Conservation (phyloP, 2,113 vertebrate species). For the Lycaon pictus region DNA sequence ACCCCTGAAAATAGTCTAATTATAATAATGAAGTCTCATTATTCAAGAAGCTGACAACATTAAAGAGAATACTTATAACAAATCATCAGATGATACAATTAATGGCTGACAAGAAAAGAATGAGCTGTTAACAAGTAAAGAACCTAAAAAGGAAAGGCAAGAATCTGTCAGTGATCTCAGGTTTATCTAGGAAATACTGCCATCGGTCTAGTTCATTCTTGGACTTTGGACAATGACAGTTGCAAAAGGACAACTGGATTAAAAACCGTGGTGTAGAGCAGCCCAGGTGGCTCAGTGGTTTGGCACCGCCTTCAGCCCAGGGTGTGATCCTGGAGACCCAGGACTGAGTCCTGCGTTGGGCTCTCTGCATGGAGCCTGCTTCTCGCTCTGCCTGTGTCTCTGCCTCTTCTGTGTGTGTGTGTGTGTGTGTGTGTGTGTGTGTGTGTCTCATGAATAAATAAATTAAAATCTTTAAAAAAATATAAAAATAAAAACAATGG, state of each 20-base stretch:
- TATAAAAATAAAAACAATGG: not conserved
- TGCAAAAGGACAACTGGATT: not conserved
- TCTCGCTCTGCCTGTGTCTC: no score
- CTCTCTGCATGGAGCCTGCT: no score
- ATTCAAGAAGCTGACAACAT: not conserved
- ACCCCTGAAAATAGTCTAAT: not conserved
- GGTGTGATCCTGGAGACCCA: no score
- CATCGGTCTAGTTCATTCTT: not conserved
- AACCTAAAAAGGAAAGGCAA: not conserved
- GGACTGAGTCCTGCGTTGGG: no score
- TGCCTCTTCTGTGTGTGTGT: no score
- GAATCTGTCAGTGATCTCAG: not conserved
- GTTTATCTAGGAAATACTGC: not conserved
- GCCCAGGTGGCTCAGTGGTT: no score
- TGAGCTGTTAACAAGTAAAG: not conserved
- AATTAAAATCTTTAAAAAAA: no score
- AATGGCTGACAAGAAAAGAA: not conserved
- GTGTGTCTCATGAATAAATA: no score
- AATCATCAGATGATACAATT: slow-evolving; percentile 1
- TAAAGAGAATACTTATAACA: slow-evolving; percentile 20
- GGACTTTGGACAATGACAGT: not conserved
- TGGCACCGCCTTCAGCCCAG: no score
- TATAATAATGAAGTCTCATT: not conserved
- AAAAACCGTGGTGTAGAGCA: not conserved
- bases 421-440: no score